Evolutionary conservation across 2,888 invertebrate species (phyloP), one percentile per base, ranked within the genome.

Genomic region (Torymus aiolomorphi): DNA sequence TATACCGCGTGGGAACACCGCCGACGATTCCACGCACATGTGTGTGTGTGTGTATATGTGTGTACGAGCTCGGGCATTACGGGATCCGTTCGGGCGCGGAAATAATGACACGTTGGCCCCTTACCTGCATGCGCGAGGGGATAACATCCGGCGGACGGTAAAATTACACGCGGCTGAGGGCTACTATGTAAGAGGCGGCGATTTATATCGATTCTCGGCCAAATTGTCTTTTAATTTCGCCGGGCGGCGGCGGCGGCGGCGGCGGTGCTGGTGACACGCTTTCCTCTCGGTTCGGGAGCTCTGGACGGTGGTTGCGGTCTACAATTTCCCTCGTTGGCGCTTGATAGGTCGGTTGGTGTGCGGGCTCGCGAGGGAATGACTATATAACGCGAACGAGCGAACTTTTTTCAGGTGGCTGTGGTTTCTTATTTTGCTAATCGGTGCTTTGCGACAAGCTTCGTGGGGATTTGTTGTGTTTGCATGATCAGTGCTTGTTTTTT

Each of bases 21-120:
- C 10, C 20, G 65, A 49, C n/a, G 8, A 52, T 8, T 31, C 8
- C 31, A 62, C 24, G 24, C 12, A 52, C 24, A 51, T 1, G 16
- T 54, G 18, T 66, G 57, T 66, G 57, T 66, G 63, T 62, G 73
- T 63, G 54, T 10, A 31, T 10, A 2, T 20, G 10, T 31, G 42
- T 13, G 16, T 84, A 78, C 81, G 84, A 85, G 85, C 84, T 84
- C 81, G 83, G 82, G 83, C 82, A 85, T 86, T 86, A 86, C 82
- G 80, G 79, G 84, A 85, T 85, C 83, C 84, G 83, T 84, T 85
- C 85, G 83, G 84, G 83, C 84, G 82, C 82, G 79, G 83, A 31
- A 31, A 85, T 84, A 86, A 86, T 86, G 83, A 85, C 83, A 84
- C 83, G 78, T 81, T 84, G 82, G 31, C 4, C 31, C 31, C 31